These are phyloP conservation scores for Heloderma charlesbogerti DNA, from an alignment of 2,113 vertebrate species.

Conservation along the genomic window DNA sequence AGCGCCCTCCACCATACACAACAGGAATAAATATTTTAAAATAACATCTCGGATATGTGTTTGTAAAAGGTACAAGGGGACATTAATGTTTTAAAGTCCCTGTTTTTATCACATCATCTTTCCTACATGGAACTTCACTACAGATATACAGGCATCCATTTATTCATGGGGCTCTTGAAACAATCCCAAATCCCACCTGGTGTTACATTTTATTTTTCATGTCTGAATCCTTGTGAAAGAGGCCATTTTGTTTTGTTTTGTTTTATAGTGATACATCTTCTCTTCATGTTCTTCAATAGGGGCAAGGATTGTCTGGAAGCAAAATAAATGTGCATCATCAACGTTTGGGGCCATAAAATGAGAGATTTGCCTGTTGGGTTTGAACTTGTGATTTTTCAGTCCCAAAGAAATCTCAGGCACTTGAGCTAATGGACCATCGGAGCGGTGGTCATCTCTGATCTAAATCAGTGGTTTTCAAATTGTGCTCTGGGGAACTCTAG, in stretches of 20 bases:
- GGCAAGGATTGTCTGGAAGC: conserved; percentile 26
- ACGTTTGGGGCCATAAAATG: neutral
- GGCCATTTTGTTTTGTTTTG: conserved; percentile 66
- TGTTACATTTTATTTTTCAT: conserved; percentile 27
- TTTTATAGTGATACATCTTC: conserved; percentile 54
- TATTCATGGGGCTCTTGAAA: conserved; percentile 8
- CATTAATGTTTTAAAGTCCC: neutral
- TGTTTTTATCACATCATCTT: conserved; percentile 27
- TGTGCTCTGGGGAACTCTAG: no score
- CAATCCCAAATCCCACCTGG: conserved; percentile 26
- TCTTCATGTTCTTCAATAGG: conserved; percentile 57
- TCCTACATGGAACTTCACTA: conserved; percentile 40
- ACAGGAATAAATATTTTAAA: conserved; percentile 31
- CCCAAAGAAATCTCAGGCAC: neutral
- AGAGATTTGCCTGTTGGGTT: neutral
- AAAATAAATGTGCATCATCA: neutral
- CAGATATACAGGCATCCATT: neutral
- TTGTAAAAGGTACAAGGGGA: conserved; percentile 17
- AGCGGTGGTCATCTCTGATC: no score
- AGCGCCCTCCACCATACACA: neutral
- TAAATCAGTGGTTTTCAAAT: no score
- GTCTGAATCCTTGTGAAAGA: conserved; percentile 63
- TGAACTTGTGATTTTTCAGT: neutral
- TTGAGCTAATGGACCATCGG: neutral
- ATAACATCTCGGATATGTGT: conserved; percentile 33